Conservation (phyloP, 1,140 invertebrate genomes). For the Cryptotermes secundus region DNA sequence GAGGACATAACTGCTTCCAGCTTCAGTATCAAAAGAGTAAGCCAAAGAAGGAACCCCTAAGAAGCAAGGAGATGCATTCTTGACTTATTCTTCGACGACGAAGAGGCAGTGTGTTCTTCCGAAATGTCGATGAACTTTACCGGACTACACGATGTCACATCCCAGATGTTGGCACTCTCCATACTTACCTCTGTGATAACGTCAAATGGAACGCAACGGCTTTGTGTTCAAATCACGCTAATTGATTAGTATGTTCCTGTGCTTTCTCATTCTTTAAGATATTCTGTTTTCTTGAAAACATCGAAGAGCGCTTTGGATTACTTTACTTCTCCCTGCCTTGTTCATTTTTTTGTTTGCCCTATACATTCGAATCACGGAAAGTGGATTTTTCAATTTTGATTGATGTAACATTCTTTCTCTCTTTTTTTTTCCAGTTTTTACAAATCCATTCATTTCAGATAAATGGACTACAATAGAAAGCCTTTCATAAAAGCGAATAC, state of each 20-base stretch:
- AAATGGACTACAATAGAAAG: not conserved
- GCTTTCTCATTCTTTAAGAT: not conserved
- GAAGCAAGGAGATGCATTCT: no score
- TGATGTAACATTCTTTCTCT: not conserved
- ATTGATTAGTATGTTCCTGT: not conserved
- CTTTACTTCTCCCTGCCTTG: not conserved
- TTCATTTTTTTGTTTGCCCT: not conserved
- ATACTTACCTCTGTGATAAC: no score
- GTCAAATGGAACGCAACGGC: no score
- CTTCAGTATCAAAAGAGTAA: no score
- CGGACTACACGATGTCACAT: no score
- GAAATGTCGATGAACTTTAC: no score
- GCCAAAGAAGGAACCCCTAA: no score
- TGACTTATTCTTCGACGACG: no score
- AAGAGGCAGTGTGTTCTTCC: no score
- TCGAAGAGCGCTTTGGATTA: not conserved
- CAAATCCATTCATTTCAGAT: not conserved
- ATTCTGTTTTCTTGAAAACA: not conserved
- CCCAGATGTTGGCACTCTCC: no score
- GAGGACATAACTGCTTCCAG: no score
- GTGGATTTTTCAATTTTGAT: slow-evolving; percentile 5
- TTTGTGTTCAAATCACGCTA: no score
- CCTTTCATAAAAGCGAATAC: not conserved
- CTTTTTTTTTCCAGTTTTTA: slow-evolving; percentile 16
- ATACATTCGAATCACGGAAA: slow-evolving; percentile 19